Base-by-base conservation (phyloP, 1,140 invertebrate genomes). In the Trichogramma pretiosum region DNA sequence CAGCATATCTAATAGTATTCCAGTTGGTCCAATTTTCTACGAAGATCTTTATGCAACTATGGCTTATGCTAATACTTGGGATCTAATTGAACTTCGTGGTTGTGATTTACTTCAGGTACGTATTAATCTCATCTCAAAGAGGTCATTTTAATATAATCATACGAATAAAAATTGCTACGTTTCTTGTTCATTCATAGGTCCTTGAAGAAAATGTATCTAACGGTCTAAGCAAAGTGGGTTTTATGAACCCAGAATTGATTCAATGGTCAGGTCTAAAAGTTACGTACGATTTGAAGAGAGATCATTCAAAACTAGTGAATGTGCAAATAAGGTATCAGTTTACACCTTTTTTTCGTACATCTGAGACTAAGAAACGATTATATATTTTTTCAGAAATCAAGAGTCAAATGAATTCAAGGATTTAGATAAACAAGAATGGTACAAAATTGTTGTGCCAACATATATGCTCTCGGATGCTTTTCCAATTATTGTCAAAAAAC, bases 51-150 rank as follows among this genome's bases (percentile, higher is more conserved):
- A 84, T 4, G 77, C 77, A 49, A 74, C 79, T 14, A 68, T 79
- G 18, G 85, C 86, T 2, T 88, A 88, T 50, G 78, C 80, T 56
- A 87, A 87, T 61, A 76, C 70, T 7, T 70, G 87, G 23, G 79
- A 84, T 50, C 70, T 81, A 1, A 75, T 83, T 32, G 78, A 82
- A 48, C 54, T 88, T 28, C 68, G 66, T 5, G 86, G 85, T 1
- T 58, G 69, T 28, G 68, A 81, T 43, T 56, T 89, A 2, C 53
- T 75, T 44, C 64, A 79, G 52, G 77, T 49, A 41, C 21, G 21
- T 23, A 21, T 10, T 39, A 23, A 39, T n/a, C n/a, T n/a, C n/a
- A n/a, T n/a, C n/a, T n/a, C n/a, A n/a, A n/a, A n/a, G n/a, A n/a
- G n/a, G n/a, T n/a, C n/a, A n/a, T n/a, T n/a, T n/a, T n/a, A n/a